Percentiles rank a stretch among this genome's conserved stretches.
phyloP scores from a whole-genome alignment of 2,888 invertebrate genomes.

The Seira ritae region DNA sequence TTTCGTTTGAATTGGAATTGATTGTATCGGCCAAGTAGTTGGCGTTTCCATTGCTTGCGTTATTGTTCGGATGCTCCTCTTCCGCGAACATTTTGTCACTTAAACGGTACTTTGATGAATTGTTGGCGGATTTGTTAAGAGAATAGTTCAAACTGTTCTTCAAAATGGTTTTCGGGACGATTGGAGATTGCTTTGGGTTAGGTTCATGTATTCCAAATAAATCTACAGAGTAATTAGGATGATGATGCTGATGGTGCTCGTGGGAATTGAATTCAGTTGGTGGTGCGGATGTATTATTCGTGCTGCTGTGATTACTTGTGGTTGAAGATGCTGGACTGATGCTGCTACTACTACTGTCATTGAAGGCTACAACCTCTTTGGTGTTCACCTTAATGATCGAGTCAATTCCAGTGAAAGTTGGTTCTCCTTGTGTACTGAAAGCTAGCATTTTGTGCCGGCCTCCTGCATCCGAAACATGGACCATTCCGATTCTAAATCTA shows the following conservation, averaged over 20 bases:
- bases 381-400: slow-evolving; percentile 65
- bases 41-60: slow-evolving; percentile 65
- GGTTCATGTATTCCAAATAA: slow-evolving; percentile 44
- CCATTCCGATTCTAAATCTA: slow-evolving; percentile 67
- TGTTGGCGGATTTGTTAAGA: neutral
- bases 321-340: slow-evolving; percentile 31
- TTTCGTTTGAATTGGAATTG: slow-evolving; percentile 56
- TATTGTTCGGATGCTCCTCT: slow-evolving; percentile 47
- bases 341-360: slow-evolving; percentile 44
- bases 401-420: slow-evolving; percentile 66
- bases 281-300: slow-evolving; percentile 19
- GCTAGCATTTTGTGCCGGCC: slow-evolving; percentile 73
- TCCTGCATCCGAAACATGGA: slow-evolving; percentile 71
- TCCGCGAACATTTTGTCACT: slow-evolving; percentile 57
- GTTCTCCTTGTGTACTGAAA: slow-evolving; percentile 68
- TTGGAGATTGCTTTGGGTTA: neutral
- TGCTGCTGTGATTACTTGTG: slow-evolving; percentile 41
- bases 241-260: neutral
- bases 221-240: slow-evolving; percentile 8
- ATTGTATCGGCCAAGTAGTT: slow-evolving; percentile 61
- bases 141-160: slow-evolving; percentile 39
- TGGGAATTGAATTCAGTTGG: no score
- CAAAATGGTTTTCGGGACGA: slow-evolving; percentile 55
- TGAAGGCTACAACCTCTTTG: slow-evolving; percentile 56
- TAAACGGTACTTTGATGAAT: slow-evolving; percentile 45